phyloP scores from a whole-genome alignment of 92 coral and sea anemone genomes.

The Micromussa lordhowensis region DNA sequence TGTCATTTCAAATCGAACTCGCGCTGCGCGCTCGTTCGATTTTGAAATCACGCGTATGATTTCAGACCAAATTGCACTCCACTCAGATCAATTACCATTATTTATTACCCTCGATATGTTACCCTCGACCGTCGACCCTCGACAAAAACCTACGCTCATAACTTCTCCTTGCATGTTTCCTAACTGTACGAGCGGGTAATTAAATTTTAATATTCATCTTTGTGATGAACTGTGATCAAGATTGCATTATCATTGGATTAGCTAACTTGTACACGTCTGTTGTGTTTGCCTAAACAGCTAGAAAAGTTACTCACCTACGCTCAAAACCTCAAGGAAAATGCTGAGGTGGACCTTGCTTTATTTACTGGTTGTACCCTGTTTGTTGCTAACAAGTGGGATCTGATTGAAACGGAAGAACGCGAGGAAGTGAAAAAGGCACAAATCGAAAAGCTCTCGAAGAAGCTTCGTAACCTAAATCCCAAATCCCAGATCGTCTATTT shows the following conservation, averaged over 20 bases:
- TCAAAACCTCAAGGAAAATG: background rate
- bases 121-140: too few species aligned
- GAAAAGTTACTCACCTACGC: slow-evolving; percentile 10
- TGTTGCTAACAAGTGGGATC: slow-evolving; percentile 40
- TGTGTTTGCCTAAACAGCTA: background rate
- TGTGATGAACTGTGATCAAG: background rate
- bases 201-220: background rate
- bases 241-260: background rate
- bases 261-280: too few species aligned
- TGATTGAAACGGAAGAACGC: background rate
- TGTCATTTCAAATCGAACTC: too few species aligned
- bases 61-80: too few species aligned
- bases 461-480: slow-evolving; percentile 9
- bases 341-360: background rate
- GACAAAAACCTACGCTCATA: too few species aligned
- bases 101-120: too few species aligned
- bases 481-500: slow-evolving; percentile 9
- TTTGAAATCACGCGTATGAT: too few species aligned
- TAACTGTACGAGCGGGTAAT: too few species aligned
- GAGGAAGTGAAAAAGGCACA: slow-evolving; percentile 10
- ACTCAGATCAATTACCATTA: too few species aligned
- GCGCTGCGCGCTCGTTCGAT: too few species aligned
- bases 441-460: background rate
- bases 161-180: too few species aligned
- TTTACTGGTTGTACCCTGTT: slow-evolving; percentile 15